Evolutionary conservation across 2,113 vertebrate genomes (phyloP).

Genomic region (Oophaga pumilio): DNA sequence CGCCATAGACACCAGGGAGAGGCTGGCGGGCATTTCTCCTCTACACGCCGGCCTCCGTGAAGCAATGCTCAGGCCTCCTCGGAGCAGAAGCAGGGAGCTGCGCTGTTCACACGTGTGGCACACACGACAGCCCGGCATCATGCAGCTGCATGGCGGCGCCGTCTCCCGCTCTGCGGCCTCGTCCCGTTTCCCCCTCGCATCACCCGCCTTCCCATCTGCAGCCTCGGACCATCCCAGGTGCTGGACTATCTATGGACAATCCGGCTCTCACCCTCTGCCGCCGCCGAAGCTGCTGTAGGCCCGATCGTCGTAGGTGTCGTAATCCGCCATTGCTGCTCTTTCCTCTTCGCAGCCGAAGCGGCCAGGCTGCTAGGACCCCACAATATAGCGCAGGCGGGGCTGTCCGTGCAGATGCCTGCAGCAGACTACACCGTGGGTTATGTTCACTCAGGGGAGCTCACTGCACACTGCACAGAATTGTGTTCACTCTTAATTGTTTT

Average conservation of each 20-base stretch:
- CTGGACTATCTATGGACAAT: not conserved
- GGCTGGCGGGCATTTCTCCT: too few relatives aligned
- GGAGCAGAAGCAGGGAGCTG: too few relatives aligned
- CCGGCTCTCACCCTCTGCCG: constrained; percentile 84
- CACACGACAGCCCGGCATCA: not conserved
- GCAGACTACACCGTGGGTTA: constrained; percentile 17
- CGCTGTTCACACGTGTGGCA: not conserved
- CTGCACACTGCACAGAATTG: too few relatives aligned
- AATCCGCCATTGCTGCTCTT: constrained; percentile 92
- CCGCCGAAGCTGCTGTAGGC: constrained; percentile 94
- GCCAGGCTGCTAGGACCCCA: constrained; percentile 78
- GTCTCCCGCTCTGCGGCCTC: constrained; percentile 37
- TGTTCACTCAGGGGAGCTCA: too few relatives aligned
- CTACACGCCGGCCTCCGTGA: too few relatives aligned
- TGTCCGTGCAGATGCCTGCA: constrained; percentile 79
- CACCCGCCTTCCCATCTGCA: too few relatives aligned
- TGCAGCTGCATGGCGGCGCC: constrained; percentile 14
- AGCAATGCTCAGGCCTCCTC: too few relatives aligned
- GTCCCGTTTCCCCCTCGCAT: not conserved
- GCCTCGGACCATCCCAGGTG: not conserved
- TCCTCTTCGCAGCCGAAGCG: constrained; percentile 79
- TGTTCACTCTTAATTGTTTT: too few relatives aligned
- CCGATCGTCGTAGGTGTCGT: constrained; percentile 91
- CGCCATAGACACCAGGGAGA: too few relatives aligned
- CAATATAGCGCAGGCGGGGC: constrained; percentile 76